phyloP scores from a whole-genome alignment of 2,113 vertebrate genomes.

The Lota lota region DNA sequence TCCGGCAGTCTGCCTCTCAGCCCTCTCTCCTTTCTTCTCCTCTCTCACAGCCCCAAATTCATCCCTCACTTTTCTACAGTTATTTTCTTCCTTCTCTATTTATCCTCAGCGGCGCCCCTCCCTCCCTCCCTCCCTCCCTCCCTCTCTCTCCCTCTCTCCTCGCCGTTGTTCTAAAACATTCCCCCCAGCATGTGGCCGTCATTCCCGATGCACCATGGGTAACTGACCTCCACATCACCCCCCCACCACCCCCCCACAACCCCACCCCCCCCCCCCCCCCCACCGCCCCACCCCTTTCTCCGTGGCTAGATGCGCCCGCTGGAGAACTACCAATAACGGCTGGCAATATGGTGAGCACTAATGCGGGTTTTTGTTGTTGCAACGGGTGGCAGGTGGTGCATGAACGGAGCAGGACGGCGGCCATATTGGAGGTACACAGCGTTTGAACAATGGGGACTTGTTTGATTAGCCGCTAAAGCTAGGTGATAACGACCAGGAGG shows the following conservation, averaged over 20 bases:
- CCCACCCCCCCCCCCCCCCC: no score
- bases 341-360: constrained; percentile 18
- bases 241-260: no score
- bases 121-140: no score
- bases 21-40: constrained; percentile 12
- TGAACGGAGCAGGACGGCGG: constrained; percentile 38
- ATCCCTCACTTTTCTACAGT: no score
- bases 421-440: constrained; percentile 52
- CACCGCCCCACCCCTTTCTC: no score
- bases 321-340: constrained; percentile 34
- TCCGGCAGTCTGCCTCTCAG: no score
- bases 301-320: constrained; percentile 1
- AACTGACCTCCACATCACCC: no score
- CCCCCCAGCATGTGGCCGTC: constrained; percentile 36
- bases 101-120: no score
- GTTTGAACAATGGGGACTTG: constrained; percentile 35
- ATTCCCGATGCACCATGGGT: no score
- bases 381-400: constrained; percentile 40
- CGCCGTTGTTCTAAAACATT: no score
- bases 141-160: constrained; percentile 43
- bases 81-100: constrained; percentile 39
- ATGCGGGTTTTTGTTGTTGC: constrained; percentile 25
- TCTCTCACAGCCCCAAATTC: constrained; percentile 23
- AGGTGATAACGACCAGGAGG: constrained; percentile 34
- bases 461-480: constrained; percentile 37